Evolutionary conservation across 1,140 invertebrate species (phyloP), one percentile per base, ranked within the genome.

Genomic region (Macrobrachium nipponense): DNA sequence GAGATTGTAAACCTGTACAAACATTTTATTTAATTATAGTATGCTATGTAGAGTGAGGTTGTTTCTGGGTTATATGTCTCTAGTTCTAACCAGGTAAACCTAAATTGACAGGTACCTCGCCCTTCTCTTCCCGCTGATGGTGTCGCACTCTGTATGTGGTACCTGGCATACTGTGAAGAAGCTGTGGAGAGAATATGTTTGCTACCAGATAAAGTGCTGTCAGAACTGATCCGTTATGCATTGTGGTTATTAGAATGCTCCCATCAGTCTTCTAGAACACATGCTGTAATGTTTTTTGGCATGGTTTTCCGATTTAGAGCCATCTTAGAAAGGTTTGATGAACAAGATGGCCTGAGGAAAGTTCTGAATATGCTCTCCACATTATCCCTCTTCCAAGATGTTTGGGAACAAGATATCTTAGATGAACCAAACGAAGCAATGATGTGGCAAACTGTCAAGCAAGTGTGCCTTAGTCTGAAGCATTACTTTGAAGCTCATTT

Each of bases 271-370:
- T 97, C 97, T 60, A 93, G 97, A 87, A 98, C 97, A 90, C 97
- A 99, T 92, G 97, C 98, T 1, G 97, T 97, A 15, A 98, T 99
- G 97, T 99, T 99, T 91, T 99, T 99, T 91, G 96, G 96, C 0
- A 93, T 98, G 80, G 96, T 96, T 10, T 98, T 99, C 91, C 95
- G 97, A 80, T 99, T 98, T 91, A 94, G 95, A 89, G 94, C 97
- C 0, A 96, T 98, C 89, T 91, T 99, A 2, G 96, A 98, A 88
- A 95, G 98, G 90, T 99, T 99, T 90, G 98, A 99, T 91, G 92
- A 94, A 51, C 95, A 96, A 90, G 97, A 99, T 93, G 98, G 98
- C 0, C 92, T 99, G 5, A 91, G 98, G 15, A 97, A 97, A 91
- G 92, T 99, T 17, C 96, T 97, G 90, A 99, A 99, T 93, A 96